Conservation (phyloP, 1,140 invertebrate species). For the Antheraea pernyi region DNA sequence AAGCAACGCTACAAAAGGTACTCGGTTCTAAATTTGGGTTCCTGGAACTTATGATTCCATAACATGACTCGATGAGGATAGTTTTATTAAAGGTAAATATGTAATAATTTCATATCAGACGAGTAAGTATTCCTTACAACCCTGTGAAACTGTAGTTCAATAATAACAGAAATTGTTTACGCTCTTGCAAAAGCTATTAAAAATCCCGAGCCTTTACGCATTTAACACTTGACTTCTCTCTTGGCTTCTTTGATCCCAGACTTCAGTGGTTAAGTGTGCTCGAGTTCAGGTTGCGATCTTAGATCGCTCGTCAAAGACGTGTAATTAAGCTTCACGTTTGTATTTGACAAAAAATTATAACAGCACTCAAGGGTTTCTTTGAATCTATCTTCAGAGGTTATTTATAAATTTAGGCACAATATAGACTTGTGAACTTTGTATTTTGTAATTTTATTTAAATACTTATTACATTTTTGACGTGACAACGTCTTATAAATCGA, state of each 20-base stretch:
- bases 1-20: too few species aligned
- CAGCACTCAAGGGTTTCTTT: constrained; percentile 26
- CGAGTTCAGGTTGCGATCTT: constrained; percentile 26
- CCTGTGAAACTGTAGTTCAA: neutral
- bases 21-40: too few species aligned
- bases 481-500: too few species aligned
- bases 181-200: constrained; percentile 8
- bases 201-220: constrained; percentile 21
- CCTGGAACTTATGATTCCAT: too few species aligned
- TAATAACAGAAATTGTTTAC: neutral
- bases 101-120: too few species aligned
- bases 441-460: too few species aligned
- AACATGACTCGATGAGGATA: too few species aligned
- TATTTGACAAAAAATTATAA: constrained; percentile 47
- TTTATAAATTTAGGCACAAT: neutral
- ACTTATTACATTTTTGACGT: too few species aligned
- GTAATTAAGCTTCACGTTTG: constrained; percentile 55
- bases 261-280: constrained; percentile 47
- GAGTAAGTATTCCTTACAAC: too few species aligned
- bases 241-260: constrained; percentile 47
- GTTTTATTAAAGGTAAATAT: too few species aligned
- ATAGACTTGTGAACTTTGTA: neutral
- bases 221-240: constrained; percentile 1
- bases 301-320: constrained; percentile 42
- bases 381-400: neutral